A percentile compares a stretch with the other conserved stretches of the same genome.
Conservation (phyloP, 2,888 invertebrate species). For the Melitaea athalia region DNA sequence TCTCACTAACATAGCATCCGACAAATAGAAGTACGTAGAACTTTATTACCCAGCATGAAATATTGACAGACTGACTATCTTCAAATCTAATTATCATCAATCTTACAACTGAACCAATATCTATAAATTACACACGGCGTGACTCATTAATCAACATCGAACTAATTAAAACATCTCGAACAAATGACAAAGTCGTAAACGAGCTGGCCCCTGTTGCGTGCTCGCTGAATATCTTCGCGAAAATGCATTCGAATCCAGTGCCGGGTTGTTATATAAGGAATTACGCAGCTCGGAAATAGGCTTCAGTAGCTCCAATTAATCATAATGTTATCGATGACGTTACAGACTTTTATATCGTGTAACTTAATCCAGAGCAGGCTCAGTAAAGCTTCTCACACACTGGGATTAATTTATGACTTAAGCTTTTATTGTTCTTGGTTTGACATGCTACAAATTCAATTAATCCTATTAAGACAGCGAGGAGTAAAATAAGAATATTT, state of each 20-base stretch:
- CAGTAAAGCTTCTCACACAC: slow-evolving; percentile 15
- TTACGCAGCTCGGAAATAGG: slow-evolving; percentile 38
- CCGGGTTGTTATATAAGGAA: slow-evolving; percentile 36
- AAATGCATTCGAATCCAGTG: slow-evolving; percentile 19
- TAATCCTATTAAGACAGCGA: background rate
- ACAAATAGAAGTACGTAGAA: background rate
- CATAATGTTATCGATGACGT: slow-evolving; percentile 36
- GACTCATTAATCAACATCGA: background rate
- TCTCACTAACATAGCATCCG: no score
- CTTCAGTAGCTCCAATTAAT: slow-evolving; percentile 40
- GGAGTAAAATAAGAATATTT: no score
- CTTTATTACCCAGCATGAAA: background rate
- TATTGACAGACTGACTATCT: background rate
- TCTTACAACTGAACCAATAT: background rate
- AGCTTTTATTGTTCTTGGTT: background rate
- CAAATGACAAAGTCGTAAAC: slow-evolving; percentile 2
- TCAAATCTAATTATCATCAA: background rate
- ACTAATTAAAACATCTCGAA: slow-evolving; percentile 3
- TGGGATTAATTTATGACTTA: background rate
- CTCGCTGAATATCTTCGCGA: slow-evolving; percentile 16
- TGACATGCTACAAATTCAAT: background rate
- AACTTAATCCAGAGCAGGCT: slow-evolving; percentile 27
- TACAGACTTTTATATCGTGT: slow-evolving; percentile 32
- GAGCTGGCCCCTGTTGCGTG: slow-evolving; percentile 1
- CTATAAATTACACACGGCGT: background rate